These are phyloP conservation scores for Stegostoma tigrinum DNA, from an alignment of 2,113 vertebrate species.

Conservation along the genomic window DNA sequence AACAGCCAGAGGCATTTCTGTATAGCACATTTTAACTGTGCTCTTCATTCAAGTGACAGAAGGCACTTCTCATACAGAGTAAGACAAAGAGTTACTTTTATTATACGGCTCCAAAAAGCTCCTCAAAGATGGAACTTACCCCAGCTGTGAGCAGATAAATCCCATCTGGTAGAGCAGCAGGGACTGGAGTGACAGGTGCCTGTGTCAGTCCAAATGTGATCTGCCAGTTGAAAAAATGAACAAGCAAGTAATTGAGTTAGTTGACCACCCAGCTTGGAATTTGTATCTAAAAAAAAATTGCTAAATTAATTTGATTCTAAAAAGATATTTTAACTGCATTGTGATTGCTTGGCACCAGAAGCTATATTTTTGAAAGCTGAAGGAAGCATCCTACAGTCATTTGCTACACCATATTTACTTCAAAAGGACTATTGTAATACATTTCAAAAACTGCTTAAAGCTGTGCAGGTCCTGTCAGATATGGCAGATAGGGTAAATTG, in stretches of 20 bases:
- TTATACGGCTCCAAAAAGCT: background rate
- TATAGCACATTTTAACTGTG: background rate
- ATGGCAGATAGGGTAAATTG: conserved; percentile 29
- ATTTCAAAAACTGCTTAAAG: conserved; percentile 31
- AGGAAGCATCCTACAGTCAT: background rate
- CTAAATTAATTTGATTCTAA: background rate
- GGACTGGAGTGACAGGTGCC: background rate
- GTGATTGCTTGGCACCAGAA: background rate
- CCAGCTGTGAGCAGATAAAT: background rate
- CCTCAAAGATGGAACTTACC: background rate
- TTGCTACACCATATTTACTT: conserved; percentile 33
- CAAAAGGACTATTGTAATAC: conserved; percentile 32
- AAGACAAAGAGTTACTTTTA: conserved; percentile 3
- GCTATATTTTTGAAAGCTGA: conserved; percentile 15
- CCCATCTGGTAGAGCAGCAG: background rate
- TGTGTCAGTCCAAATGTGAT: background rate
- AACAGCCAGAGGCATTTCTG: background rate
- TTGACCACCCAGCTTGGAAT: background rate
- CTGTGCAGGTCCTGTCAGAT: conserved; percentile 30
- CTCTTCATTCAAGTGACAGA: background rate
- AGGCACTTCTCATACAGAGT: background rate
- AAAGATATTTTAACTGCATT: background rate
- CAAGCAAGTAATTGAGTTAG: background rate
- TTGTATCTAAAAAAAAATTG: too few relatives aligned
- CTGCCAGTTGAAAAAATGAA: background rate